Base-by-base conservation (phyloP, 2,888 invertebrate species). In the Steinernema scapterisci region DNA sequence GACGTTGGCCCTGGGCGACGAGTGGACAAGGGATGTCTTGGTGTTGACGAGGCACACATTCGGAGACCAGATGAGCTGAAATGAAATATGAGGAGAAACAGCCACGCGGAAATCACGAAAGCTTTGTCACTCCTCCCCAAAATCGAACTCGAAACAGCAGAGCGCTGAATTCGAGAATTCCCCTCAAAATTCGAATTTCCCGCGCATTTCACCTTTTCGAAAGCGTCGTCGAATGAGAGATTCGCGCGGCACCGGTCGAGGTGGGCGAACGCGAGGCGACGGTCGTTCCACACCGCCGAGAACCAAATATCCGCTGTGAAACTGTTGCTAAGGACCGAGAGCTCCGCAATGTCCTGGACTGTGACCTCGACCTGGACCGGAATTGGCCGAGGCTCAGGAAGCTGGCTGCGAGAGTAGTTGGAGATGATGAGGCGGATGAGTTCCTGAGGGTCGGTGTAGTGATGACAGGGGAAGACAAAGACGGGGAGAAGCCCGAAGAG, bases 271-370 rank as follows among this genome's bases (percentile, higher is more conserved):
- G 83, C 83, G 11, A 86, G 77, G 6, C 86, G 76, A 0, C 77
- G 78, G 74, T 86, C 86, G 72, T 84, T 82, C 86, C 86, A 86
- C 45, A 86, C 83, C 1, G 84, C 77, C 70, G 83, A 82, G 74
- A 86, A 86, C 86, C 86, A 86, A n/a, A 86, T 79, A 73, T 86
- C 86, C 0, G 84, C 85, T 9, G 85, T 84, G 73, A 86, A 83
- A 52, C 81, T 81, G 77, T 86, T 86, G 71, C 80, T 80, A 19
- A 86, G 74, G 13, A 86, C 86, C n/a, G 83, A 83, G 6, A 86
- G 78, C 73, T 86, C 84, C 75, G 79, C 80, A 7, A 86, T 83
- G 75, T 86, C 86, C 74, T 86, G 86, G 0, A 86, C 78, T 0
- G 86, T 86, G 0, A 84, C 83, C 76, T 86, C 85, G 13, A 86